Evolutionary conservation across 2,113 vertebrate genomes (phyloP), one percentile per base, ranked within the genome.

Genomic region (Murina feae): DNA sequence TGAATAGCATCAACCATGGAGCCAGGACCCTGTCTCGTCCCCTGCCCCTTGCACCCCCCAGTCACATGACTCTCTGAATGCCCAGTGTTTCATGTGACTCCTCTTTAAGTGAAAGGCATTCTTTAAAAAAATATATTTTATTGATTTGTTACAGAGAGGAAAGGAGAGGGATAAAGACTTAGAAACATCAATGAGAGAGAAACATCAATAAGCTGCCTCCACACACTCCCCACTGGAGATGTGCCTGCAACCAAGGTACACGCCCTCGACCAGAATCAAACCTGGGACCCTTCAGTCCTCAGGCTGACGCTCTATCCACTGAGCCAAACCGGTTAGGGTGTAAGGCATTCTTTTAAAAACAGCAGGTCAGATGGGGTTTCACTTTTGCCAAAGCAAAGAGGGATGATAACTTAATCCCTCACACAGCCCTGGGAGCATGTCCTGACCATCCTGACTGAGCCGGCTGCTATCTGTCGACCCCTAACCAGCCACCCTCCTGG

Each of bases 401-500:
- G 55, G 39, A 9, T 2, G 8, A 9, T 0, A 7, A 4, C 39
- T 10, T 2, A 1, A 25, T 7, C 51, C 47, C 17, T 37, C 2
- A 3, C 21, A 2, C 28, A 35, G 11, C 32, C 0, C 3, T 1
- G 11, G 69, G 2, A 37, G 2, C 0, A 0, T 2, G 2, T 35
- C 16, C 20, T 1, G 2, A 1, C 8, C 17, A 1, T 6, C 1
- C 11, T 6, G 28, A 75, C 63, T 10, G 30, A 44, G 78, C 6
- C 2, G 10, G 37, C 69, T 6, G 7, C 12, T 6, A 6, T 25
- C 71, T 32, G 72, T 16, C 4, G 5, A 16, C 25, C 42, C 44
- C 72, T 16, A 32, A 11, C 44, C 44, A 20, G 72, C 72, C 4
- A 1, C 42, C 16, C 13, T 74, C 72, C 42, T 71, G 7, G 9